A percentile compares a stretch with the other conserved stretches of the same genome.
Conservation (phyloP, 37 sponge, comb jelly and placozoan species). For the Axinella damicornis region DNA sequence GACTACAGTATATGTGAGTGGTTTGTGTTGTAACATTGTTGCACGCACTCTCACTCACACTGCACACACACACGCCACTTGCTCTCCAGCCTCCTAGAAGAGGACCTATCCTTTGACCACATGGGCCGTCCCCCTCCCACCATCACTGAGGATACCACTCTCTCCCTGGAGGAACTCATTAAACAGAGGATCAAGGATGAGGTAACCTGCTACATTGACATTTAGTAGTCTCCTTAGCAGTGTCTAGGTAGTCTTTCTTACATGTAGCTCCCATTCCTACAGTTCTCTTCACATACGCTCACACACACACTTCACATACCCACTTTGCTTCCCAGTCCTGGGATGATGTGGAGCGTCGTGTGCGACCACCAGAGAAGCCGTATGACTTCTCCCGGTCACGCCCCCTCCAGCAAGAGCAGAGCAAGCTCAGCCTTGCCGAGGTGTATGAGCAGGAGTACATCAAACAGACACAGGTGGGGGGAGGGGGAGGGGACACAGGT, state of each 20-base stretch:
- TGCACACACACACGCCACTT: neutral
- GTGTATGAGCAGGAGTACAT: constrained; percentile 97
- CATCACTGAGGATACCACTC: constrained; percentile 93
- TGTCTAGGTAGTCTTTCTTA: no score
- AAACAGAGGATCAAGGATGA: constrained; percentile 87
- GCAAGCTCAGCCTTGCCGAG: constrained; percentile 89
- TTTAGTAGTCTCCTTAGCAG: no score
- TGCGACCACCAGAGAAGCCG: constrained; percentile 91
- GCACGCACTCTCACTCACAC: no score
- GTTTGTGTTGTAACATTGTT: no score
- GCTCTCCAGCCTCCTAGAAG: constrained; percentile 79
- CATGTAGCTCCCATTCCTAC: no score
- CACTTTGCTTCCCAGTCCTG: constrained; percentile 71
- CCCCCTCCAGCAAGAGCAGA: constrained; percentile 95
- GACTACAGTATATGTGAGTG: no score
- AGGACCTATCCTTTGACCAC: constrained; percentile 79
- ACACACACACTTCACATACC: no score
- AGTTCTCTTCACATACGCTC: no score
- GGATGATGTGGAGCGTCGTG: constrained; percentile 95
- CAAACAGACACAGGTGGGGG: constrained; percentile 71
- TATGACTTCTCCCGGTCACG: constrained; percentile 79
- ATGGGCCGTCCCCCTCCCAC: constrained; percentile 77
- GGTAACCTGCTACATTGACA: constrained; percentile 56
- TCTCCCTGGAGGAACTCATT: constrained; percentile 89
- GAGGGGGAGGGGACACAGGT: no score